A percentile compares a stretch with the other conserved stretches of the same genome.
Conservation (phyloP, 2,113 vertebrate species). For the Leucoraja erinaceus region DNA sequence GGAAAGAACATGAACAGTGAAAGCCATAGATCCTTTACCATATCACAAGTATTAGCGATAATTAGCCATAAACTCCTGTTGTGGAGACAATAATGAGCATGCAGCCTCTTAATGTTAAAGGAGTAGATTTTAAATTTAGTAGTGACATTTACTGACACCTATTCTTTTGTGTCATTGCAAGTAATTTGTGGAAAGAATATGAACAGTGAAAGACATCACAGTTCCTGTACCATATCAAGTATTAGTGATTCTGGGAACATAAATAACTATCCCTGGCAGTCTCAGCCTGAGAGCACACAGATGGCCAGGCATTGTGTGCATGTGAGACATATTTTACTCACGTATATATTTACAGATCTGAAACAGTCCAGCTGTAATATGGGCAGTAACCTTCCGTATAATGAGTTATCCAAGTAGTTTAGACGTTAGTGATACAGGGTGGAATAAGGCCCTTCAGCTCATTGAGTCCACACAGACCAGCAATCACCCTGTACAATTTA, state of each 20-base stretch:
- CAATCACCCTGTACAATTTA: too few relatives aligned
- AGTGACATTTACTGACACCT: background rate
- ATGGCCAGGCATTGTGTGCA: background rate
- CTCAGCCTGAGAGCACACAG: background rate
- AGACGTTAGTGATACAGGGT: too few relatives aligned
- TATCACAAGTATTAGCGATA: background rate
- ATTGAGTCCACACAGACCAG: too few relatives aligned
- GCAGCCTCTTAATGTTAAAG: background rate
- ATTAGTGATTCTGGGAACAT: background rate
- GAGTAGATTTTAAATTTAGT: background rate
- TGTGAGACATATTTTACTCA: background rate
- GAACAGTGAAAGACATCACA: background rate
- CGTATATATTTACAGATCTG: background rate
- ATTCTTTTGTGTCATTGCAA: background rate
- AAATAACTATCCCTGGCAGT: background rate
- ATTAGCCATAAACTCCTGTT: background rate
- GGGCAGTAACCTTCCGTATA: background rate
- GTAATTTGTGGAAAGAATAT: background rate
- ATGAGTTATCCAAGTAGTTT: background rate
- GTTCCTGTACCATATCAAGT: background rate
- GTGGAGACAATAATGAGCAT: background rate
- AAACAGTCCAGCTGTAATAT: background rate
- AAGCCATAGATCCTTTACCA: background rate
- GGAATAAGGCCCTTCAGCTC: too few relatives aligned
- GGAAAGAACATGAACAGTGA: background rate